These are phyloP conservation scores for Platyrinchus mystaceus DNA, from an alignment of 2,797 vertebrate species.

Conservation along the genomic window DNA sequence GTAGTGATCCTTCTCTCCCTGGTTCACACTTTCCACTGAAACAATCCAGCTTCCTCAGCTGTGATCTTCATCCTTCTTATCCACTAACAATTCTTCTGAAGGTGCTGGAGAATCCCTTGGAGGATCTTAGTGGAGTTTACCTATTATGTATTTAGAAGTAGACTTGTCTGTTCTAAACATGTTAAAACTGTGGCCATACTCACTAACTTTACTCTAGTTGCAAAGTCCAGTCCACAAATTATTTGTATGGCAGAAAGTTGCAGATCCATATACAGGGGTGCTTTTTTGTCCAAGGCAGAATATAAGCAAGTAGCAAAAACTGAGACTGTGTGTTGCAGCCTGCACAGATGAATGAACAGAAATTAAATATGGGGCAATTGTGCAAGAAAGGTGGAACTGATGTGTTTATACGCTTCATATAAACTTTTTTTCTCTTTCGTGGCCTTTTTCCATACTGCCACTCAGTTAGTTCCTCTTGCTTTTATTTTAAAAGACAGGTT, in stretches of 20 bases:
- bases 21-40: neutral
- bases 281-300: neutral
- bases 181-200: neutral
- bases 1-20: neutral
- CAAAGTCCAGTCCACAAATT: neutral
- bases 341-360: neutral
- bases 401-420: neutral
- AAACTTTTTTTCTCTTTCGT: neutral
- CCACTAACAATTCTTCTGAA: neutral
- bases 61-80: neutral
- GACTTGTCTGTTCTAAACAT: neutral
- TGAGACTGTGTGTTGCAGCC: neutral
- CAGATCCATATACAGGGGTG: accelerated
- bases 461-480: neutral
- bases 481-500: neutral
- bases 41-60: neutral
- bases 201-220: neutral
- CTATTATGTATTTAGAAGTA: neutral
- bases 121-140: neutral
- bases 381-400: neutral
- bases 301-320: neutral
- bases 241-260: neutral
- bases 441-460: neutral
- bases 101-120: neutral
- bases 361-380: neutral